A percentile compares a stretch with the other conserved stretches of the same genome.
phyloP scores from a whole-genome alignment of 2,113 vertebrate species.

The Terrapene triunguis region DNA sequence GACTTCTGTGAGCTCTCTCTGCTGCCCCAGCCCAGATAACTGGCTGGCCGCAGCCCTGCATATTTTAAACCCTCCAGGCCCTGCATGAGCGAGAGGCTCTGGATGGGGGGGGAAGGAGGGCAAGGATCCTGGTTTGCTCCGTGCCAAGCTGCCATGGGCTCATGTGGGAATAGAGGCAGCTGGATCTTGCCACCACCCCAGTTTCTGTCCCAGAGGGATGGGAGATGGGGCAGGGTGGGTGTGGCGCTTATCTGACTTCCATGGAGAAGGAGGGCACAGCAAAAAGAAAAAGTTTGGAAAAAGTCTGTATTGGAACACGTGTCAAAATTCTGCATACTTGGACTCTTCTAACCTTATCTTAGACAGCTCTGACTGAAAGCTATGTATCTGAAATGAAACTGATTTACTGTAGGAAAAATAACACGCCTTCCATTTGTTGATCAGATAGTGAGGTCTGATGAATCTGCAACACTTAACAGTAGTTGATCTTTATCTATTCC shows the following conservation, averaged over 20 bases:
- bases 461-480: conserved; percentile 55
- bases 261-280: not conserved
- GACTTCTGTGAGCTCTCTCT: not conserved
- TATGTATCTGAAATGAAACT: conserved; percentile 79
- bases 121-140: not conserved
- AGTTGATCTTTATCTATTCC: conserved; percentile 73
- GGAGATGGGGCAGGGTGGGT: not conserved
- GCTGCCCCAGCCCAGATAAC: not conserved
- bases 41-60: not conserved
- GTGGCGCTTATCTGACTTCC: not conserved
- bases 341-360: conserved; percentile 56
- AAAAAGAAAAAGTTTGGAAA: not conserved
- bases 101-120: not conserved
- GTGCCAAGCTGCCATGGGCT: not conserved
- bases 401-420: conserved; percentile 78
- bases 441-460: conserved; percentile 78
- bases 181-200: not conserved
- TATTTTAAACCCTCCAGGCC: not conserved
- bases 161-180: not conserved
- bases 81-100: not conserved
- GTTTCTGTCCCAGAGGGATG: not conserved
- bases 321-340: conserved; percentile 79
- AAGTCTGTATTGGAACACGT: conserved; percentile 53
- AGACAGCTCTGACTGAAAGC: conserved; percentile 76
- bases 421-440: conserved; percentile 75